Base-by-base conservation (phyloP, 2,797 vertebrate genomes). In the Melanotaenia pygmaea region DNA sequence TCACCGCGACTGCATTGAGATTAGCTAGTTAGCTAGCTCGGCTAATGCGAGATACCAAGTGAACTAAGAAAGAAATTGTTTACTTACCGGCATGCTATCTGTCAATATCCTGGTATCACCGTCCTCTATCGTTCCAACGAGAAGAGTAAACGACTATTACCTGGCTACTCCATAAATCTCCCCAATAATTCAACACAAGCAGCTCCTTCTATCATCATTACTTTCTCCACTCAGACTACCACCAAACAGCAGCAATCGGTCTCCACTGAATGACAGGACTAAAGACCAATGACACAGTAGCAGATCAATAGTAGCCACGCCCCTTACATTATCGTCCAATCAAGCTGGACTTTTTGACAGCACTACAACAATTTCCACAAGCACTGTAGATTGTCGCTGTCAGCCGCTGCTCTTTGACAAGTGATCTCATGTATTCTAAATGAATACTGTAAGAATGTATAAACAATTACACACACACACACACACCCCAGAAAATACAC, bases 81-180 rank as follows among this genome's bases (percentile, higher is more conserved):
- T 88, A 95, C 95, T 95, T 90, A 95, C 94, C 82, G 87, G 86
- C 94, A 95, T 95, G 84, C 94, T 94, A 93, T 92, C 87, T 59
- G 82, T 77, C 67, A 43, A 67, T 76, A 58, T 61, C 71, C 78
- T 28, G 65, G 51, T 84, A 18, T 79, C 67, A 56, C 58, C 51
- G 77, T 87, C 77, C 81, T 73, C 59, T 67, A 20, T 71, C 61
- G 75, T 78, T 70, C 65, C 74, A 50, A 61, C 53, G 3, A 47
- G 50, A 51, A n/a, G 26, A 47, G 60, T 32, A 67, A 76, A 64
- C 12, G 16, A 73, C 64, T 86, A 82, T 80, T 82, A 72, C 75
- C 81, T 67, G 40, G 45, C 80, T 92, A 94, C 84, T 93, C 88
- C 81, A 88, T 85, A 84, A 86, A 92, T 77, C 72, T 75, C 37